Percentiles rank a stretch among this genome's conserved stretches.
Conservation (phyloP, 1,140 invertebrate species). For the Heliothis virescens region DNA sequence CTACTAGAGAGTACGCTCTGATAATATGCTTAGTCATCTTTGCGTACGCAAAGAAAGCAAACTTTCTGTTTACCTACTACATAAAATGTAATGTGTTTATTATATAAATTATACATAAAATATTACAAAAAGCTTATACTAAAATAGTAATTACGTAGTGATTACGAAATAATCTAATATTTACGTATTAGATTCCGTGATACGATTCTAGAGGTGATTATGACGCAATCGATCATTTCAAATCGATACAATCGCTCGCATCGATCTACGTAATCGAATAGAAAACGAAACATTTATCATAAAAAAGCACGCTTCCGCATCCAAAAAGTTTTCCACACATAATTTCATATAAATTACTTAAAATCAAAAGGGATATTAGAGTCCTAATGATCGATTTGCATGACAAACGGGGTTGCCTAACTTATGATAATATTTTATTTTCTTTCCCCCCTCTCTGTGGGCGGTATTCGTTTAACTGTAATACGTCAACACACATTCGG, state of each 20-base stretch:
- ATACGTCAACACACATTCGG: slow-evolving; percentile 72
- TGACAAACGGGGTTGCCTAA: slow-evolving; percentile 67
- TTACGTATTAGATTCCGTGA: slow-evolving; percentile 43
- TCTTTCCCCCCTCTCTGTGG: slow-evolving; percentile 68
- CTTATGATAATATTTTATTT: slow-evolving; percentile 74
- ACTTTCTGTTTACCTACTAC: not conserved
- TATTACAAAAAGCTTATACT: slow-evolving; percentile 11
- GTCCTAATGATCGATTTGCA: slow-evolving; percentile 80
- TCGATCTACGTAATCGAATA: slow-evolving; percentile 77
- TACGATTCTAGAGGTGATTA: slow-evolving; percentile 55
- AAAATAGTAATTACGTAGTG: slow-evolving; percentile 42
- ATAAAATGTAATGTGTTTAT: not conserved
- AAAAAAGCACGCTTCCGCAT: slow-evolving; percentile 62
- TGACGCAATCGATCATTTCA: slow-evolving; percentile 72
- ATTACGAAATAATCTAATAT: slow-evolving; percentile 51
- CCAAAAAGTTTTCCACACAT: slow-evolving; percentile 67
- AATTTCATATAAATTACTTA: slow-evolving; percentile 83
- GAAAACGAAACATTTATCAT: slow-evolving; percentile 74
- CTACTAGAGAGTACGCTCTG: too few relatives aligned
- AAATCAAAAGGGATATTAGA: slow-evolving; percentile 82
- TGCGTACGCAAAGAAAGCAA: too few relatives aligned
- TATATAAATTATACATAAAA: not conserved
- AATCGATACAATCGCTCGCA: slow-evolving; percentile 65
- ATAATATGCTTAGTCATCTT: too few relatives aligned
- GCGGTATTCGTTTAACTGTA: slow-evolving; percentile 77